Conservation (phyloP, 2,113 vertebrate genomes). For the Sclerurus mexicanus region DNA sequence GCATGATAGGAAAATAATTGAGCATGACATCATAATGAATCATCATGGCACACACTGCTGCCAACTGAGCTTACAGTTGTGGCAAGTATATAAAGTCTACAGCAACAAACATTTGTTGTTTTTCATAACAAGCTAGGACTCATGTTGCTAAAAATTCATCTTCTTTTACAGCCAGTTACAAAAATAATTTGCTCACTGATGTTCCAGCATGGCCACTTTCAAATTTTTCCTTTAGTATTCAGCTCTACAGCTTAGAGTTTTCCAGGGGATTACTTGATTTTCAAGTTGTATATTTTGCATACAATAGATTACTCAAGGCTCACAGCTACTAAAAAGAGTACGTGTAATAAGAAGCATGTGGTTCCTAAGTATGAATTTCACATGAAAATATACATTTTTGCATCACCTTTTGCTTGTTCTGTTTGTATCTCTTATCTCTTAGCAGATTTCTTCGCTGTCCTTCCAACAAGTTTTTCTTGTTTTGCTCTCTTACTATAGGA, state of each 20-base stretch:
- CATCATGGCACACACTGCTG: neutral
- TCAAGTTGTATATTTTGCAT: neutral
- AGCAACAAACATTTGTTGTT: neutral
- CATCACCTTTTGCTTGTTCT: neutral
- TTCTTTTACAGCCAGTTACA: neutral
- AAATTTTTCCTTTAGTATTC: neutral
- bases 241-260: neutral
- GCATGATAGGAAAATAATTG: neutral
- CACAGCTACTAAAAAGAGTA: neutral
- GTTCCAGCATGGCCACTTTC: neutral
- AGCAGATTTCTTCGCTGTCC: neutral
- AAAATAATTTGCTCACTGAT: neutral
- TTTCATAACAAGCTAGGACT: neutral
- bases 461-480: neutral
- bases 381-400: neutral
- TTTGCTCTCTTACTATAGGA: neutral
- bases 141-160: neutral
- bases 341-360: neutral
- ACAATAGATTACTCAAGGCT: neutral
- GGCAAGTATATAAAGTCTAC: neutral
- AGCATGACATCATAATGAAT: neutral
- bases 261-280: neutral
- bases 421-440: neutral
- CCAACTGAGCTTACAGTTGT: neutral
- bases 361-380: neutral